Percentiles rank a stretch among this genome's conserved stretches.
Evolutionary conservation across 2,113 vertebrate genomes (phyloP).

Genomic region (Pteruthius melanotis): DNA sequence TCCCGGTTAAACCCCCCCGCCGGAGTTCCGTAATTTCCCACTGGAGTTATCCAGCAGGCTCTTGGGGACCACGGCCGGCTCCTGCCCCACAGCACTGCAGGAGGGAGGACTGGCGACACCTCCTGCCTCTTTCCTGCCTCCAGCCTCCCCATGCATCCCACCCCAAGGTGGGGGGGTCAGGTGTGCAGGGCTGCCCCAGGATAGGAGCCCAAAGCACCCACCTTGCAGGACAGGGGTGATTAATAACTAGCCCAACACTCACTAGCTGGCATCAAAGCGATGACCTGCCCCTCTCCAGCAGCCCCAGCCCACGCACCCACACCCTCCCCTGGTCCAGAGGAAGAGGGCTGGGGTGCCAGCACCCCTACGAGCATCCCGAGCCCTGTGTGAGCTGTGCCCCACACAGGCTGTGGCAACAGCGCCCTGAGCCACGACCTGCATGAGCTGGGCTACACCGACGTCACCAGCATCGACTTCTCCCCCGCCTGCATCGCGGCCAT

Average conservation of each 20-base stretch:
- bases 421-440: constrained; percentile 84
- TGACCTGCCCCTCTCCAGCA: neutral
- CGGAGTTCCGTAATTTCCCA: neutral
- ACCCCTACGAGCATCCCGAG: fast-evolving
- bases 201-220: neutral
- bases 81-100: neutral
- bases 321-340: no score
- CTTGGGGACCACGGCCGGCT: neutral
- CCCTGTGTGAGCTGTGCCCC: neutral
- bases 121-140: no score
- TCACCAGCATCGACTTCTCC: constrained; percentile 92
- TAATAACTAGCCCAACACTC: no score
- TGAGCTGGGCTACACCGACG: constrained; percentile 75
- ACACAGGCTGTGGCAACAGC: constrained; percentile 91
- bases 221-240: neutral
- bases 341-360: neutral
- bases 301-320: fast-evolving
- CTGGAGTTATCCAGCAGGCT: neutral
- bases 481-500: constrained; percentile 83
- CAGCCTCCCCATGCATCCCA: neutral
- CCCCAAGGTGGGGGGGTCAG: fast-evolving
- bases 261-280: fast-evolving
- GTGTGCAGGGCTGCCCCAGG: neutral
- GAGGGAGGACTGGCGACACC: neutral
- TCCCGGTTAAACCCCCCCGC: neutral